Percentiles rank a stretch among this genome's conserved stretches.
Conservation (phyloP, 2,797 vertebrate species). For the Linurgus olivaceus region DNA sequence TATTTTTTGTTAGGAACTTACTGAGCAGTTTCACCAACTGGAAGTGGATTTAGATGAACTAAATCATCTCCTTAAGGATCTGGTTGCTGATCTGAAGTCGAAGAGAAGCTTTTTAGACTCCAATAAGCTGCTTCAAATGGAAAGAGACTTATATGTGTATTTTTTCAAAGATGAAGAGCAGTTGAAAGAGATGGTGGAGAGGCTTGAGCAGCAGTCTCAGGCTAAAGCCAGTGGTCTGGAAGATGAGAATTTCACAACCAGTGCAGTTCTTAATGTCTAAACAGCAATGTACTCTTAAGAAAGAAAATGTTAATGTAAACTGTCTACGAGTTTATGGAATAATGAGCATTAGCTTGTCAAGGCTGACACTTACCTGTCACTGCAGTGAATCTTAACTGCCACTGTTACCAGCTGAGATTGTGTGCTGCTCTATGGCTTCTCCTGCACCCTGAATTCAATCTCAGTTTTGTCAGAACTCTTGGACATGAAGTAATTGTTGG, state of each 20-base stretch:
- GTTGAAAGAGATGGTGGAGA: slow-evolving; percentile 83
- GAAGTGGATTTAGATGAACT: slow-evolving; percentile 81
- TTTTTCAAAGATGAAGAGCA: slow-evolving; percentile 84
- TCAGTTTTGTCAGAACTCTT: not conserved
- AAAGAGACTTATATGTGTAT: slow-evolving; percentile 88
- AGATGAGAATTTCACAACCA: not conserved
- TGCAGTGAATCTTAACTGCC: not conserved
- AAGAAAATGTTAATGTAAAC: not conserved
- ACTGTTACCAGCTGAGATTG: not conserved
- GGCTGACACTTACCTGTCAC: not conserved
- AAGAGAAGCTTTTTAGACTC: slow-evolving; percentile 84
- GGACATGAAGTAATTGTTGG: not conserved
- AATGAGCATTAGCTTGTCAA: not conserved
- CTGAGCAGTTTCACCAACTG: slow-evolving; percentile 76
- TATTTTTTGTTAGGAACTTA: slow-evolving; percentile 80
- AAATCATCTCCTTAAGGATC: slow-evolving; percentile 80
- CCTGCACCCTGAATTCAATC: not conserved
- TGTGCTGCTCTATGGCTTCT: not conserved
- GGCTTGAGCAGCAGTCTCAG: slow-evolving; percentile 79
- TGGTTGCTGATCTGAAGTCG: slow-evolving; percentile 82
- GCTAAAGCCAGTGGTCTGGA: slow-evolving; percentile 45
- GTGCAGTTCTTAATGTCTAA: not conserved
- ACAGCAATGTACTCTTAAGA: not conserved
- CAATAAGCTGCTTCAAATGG: slow-evolving; percentile 76
- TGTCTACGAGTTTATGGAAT: not conserved